Evolutionary conservation across 2,113 vertebrate genomes (phyloP).

Genomic region (Nothobranchius furzeri): DNA sequence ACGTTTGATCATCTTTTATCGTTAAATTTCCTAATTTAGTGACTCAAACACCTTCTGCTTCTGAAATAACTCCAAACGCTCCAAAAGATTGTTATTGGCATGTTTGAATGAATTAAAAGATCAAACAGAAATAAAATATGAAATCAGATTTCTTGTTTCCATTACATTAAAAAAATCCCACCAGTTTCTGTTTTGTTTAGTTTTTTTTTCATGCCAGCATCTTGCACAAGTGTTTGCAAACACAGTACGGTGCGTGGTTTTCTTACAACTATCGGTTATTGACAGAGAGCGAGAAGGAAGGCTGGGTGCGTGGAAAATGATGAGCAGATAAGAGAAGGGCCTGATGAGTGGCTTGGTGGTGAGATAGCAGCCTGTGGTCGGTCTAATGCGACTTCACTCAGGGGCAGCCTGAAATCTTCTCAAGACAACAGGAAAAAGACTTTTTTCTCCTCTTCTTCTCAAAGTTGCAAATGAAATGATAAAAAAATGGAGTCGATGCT

Average conservation of each 20-base stretch:
- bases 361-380: constrained; percentile 55
- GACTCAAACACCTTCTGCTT: too few relatives aligned
- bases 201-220: constrained; percentile 15
- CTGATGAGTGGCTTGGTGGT: constrained; percentile 42
- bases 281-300: constrained; percentile 29
- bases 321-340: constrained; percentile 58
- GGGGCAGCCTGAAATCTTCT: constrained; percentile 7
- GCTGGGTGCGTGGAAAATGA: constrained; percentile 65
- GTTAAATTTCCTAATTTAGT: background rate
- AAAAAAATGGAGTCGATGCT: constrained; percentile 10
- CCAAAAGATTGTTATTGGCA: too few relatives aligned
- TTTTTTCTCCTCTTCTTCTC: constrained; percentile 8
- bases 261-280: constrained; percentile 34
- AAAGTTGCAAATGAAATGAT: constrained; percentile 16
- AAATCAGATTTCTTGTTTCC: background rate
- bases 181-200: background rate
- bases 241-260: constrained; percentile 18
- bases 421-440: constrained; percentile 5
- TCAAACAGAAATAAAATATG: background rate
- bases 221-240: constrained; percentile 9
- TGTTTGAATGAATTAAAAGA: background rate
- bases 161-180: background rate
- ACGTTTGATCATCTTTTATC: background rate
- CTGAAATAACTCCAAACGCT: too few relatives aligned
- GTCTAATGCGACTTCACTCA: constrained; percentile 35